A percentile compares a stretch with the other conserved stretches of the same genome.
Conservation (phyloP, 2,888 invertebrate genomes). For the Drosophila pseudotakahashii region DNA sequence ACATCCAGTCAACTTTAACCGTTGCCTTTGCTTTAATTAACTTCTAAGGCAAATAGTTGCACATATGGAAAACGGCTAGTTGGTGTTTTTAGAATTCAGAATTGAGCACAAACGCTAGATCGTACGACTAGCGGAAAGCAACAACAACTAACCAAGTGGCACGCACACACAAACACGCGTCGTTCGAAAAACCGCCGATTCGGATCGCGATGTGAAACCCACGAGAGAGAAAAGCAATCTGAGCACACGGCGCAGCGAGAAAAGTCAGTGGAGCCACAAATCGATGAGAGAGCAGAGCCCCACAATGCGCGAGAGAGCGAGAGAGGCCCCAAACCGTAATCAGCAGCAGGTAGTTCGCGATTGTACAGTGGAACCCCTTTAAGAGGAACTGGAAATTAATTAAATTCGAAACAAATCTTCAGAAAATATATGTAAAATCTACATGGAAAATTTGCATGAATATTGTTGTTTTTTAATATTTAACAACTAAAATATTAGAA, state of each 20-base stretch:
- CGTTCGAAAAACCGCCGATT: conserved; percentile 6
- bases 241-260: conserved; percentile 41
- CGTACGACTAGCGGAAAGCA: conserved; percentile 57
- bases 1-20: conserved; percentile 15
- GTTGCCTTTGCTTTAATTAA: conserved; percentile 30
- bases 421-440: no score
- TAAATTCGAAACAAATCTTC: no score
- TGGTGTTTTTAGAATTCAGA: conserved; percentile 40
- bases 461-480: no score
- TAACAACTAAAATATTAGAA: no score
- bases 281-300: neutral
- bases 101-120: conserved; percentile 67
- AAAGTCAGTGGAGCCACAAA: conserved; percentile 34
- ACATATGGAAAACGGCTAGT: conserved; percentile 59
- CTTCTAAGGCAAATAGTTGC: conserved; percentile 55
- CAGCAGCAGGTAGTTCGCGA: conserved; percentile 10
- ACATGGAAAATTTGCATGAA: no score
- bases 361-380: neutral
- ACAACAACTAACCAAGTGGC: conserved; percentile 37
- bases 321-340: neutral
- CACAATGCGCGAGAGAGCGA: neutral
- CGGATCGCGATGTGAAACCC: conserved; percentile 35
- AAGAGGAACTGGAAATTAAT: neutral
- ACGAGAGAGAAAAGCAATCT: conserved; percentile 51
- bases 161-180: conserved; percentile 20